Conservation (phyloP, 2,888 invertebrate genomes). For the Corythucha ciliata region DNA sequence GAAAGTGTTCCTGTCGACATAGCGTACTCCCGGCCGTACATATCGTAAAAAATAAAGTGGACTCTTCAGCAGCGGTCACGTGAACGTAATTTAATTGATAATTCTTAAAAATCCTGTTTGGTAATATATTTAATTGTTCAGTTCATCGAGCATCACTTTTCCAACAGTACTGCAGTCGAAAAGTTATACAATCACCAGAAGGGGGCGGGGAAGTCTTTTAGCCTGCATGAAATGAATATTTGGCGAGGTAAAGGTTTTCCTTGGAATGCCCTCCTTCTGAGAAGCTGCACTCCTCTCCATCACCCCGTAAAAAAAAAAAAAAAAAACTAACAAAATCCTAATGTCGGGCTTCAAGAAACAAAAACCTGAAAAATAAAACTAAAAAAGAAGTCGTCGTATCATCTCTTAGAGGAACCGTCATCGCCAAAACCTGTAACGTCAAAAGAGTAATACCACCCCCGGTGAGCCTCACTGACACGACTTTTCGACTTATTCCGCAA, state of each 20-base stretch:
- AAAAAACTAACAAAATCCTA: background rate
- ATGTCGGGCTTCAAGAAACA: background rate
- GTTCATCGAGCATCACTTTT: no score
- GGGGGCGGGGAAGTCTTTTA: no score
- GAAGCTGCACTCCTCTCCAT: no score
- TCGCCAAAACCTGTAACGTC: slow-evolving; percentile 22
- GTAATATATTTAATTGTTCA: no score
- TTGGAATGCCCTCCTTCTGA: no score
- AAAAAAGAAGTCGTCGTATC: slow-evolving; percentile 7
- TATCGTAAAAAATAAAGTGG: slow-evolving; percentile 55
- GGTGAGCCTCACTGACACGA: background rate
- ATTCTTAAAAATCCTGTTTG: no score
- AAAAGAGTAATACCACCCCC: background rate
- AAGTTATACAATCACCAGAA: no score
- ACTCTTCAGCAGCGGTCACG: slow-evolving; percentile 36
- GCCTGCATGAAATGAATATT: no score
- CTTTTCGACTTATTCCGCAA: background rate
- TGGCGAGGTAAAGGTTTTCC: no score
- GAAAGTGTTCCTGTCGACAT: slow-evolving; percentile 52
- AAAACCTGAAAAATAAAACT: background rate
- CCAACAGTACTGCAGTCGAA: no score
- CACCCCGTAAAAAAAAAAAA: background rate
- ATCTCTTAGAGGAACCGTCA: slow-evolving; percentile 21
- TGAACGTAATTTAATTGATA: slow-evolving; percentile 9
- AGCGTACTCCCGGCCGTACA: slow-evolving; percentile 51